Evolutionary conservation across 2,888 invertebrate species (phyloP), one percentile per base, ranked within the genome.

Genomic region (Eupithecia vulgata): DNA sequence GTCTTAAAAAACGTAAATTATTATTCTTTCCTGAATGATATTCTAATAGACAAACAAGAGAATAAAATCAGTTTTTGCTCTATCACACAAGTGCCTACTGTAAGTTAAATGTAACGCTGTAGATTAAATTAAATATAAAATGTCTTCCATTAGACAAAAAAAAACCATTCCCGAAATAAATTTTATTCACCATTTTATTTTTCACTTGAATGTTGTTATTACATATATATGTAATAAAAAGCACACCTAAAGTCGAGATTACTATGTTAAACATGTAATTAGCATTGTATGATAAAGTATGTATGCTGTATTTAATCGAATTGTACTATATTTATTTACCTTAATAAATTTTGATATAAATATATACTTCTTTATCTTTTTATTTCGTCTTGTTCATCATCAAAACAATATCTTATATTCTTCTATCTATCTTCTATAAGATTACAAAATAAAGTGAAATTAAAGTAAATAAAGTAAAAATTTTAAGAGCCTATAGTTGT

Each of bases 331-430:
- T 87, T 87, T 88, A 88, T 88, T 83, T 85, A 64, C 62, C 79
- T 77, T 71, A 87, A 87, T 87, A 85, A 81, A 88, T 85, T 87
- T 90, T 90, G 84, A 88, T 89, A 90, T 81, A 84, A 85, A 87
- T 85, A 30, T 13, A 68, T 13, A 68, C 25, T 70, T 5, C 17
- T 72, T 72, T 71, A 6, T 52, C 48, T 25, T 25, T 57, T 57
- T 57, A 57, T 57, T 57, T 57, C 25, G 17, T 17, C 15, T 42
- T 42, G 42, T 42, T 30, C 30, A 30, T 30, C 30, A 30, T 30
- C 30, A 30, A 30, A 30, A 30, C 30, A 30, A 30, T 30, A 30
- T 3, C 30, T 30, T 30, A 3, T 30, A 30, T 30, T 30, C 4
- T 4, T 30, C 30, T 30, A n/a, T n/a, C n/a, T n/a, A n/a, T n/a